Evolutionary conservation across 2,113 vertebrate genomes (phyloP).

Genomic region (Suncus etruscus): DNA sequence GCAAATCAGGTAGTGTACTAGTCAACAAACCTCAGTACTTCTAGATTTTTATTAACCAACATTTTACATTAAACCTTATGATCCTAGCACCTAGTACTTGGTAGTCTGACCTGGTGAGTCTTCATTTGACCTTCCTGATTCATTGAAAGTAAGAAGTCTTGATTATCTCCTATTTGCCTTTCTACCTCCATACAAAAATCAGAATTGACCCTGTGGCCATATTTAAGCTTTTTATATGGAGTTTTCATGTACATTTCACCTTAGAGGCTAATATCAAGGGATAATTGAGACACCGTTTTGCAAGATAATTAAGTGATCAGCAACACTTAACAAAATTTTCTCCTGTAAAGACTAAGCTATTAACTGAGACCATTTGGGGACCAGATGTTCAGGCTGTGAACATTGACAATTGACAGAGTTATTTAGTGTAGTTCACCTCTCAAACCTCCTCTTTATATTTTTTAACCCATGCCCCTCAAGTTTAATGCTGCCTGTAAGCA

Average conservation of each 20-base stretch:
- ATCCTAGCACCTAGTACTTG: not conserved
- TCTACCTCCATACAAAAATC: not conserved
- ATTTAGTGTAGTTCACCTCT: constrained; percentile 25
- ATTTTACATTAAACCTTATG: not conserved
- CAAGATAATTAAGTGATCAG: constrained; percentile 17
- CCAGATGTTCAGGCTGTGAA: not conserved
- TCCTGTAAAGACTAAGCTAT: not conserved
- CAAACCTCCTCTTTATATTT: not conserved
- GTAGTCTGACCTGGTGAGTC: not conserved
- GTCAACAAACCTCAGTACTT: not conserved
- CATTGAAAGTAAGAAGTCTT: not conserved
- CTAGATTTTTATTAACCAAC: not conserved
- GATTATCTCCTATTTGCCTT: not conserved
- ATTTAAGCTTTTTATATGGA: not conserved
- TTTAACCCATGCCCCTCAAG: not conserved
- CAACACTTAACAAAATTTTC: constrained; percentile 22
- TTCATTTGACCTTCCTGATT: not conserved
- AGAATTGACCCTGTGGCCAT: not conserved
- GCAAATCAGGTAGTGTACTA: not conserved
- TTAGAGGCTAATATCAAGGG: constrained; percentile 1
- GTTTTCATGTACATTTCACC: constrained; percentile 1
- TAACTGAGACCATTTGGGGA: constrained; percentile 3
- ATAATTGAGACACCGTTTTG: not conserved
- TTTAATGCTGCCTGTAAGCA: not conserved
- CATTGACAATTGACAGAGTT: constrained; percentile 18